These are phyloP conservation scores for Serinus canaria DNA, from an alignment of 2,113 vertebrate species.

Conservation along the genomic window DNA sequence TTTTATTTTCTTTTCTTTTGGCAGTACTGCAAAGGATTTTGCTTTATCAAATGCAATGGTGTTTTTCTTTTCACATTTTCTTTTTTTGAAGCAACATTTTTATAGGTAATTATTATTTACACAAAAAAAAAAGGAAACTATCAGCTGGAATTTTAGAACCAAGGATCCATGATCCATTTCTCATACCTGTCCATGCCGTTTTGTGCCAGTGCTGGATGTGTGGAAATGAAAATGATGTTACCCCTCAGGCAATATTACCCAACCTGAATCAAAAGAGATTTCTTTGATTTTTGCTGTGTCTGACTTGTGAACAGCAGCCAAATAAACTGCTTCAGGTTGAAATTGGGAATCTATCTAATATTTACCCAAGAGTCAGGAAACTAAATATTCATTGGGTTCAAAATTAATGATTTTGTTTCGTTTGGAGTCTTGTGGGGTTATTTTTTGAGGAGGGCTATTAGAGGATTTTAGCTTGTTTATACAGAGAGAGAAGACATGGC, in stretches of 20 bases:
- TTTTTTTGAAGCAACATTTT: slow-evolving; percentile 56
- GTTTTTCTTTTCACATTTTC: slow-evolving; percentile 62
- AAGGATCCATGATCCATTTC: slow-evolving; percentile 67
- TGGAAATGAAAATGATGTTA: slow-evolving; percentile 48
- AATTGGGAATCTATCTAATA: slow-evolving; percentile 62
- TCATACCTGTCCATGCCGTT: slow-evolving; percentile 69
- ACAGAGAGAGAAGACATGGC: background rate
- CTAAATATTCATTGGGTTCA: background rate
- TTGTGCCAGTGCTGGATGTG: slow-evolving; percentile 69
- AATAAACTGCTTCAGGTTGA: slow-evolving; percentile 64
- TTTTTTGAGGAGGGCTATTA: background rate
- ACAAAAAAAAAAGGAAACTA: slow-evolving; percentile 54
- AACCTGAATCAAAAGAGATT: slow-evolving; percentile 48
- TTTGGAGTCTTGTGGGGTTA: background rate
- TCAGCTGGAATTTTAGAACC: slow-evolving; percentile 71
- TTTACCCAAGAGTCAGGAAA: slow-evolving; percentile 37
- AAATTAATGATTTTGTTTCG: background rate
- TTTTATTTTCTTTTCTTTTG: background rate
- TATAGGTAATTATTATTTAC: slow-evolving; percentile 62
- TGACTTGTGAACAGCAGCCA: slow-evolving; percentile 55
- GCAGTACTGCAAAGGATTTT: background rate
- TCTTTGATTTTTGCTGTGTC: slow-evolving; percentile 63
- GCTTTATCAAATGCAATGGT: background rate
- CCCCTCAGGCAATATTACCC: slow-evolving; percentile 50
- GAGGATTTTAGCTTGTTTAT: background rate